phyloP scores from a whole-genome alignment of 2,888 invertebrate species.

The Glomeris marginata region DNA sequence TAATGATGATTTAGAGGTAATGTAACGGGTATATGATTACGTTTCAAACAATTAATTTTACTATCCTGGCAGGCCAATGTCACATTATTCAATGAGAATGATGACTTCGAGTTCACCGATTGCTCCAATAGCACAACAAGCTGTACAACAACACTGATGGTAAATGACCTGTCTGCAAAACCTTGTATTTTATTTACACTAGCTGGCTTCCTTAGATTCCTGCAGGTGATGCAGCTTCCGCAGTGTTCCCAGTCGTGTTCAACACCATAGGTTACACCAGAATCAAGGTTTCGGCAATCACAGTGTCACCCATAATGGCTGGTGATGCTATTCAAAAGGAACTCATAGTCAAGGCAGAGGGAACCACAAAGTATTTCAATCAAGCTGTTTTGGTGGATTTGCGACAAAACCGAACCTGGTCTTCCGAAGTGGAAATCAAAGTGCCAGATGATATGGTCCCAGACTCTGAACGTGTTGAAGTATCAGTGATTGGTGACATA shows the following conservation, averaged over 20 bases:
- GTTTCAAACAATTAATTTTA: no score
- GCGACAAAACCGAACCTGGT: slow-evolving; percentile 6
- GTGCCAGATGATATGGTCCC: slow-evolving; percentile 21
- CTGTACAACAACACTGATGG: no score
- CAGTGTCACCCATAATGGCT: slow-evolving; percentile 23
- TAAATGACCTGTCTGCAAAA: background rate
- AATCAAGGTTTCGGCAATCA: slow-evolving; percentile 28
- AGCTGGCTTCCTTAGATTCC: slow-evolving; percentile 12
- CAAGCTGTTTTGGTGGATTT: slow-evolving; percentile 20
- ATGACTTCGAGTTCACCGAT: no score
- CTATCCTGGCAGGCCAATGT: no score
- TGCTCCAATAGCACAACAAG: no score
- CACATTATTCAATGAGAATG: no score
- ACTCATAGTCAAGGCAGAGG: slow-evolving; percentile 30
- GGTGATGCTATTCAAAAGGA: slow-evolving; percentile 34
- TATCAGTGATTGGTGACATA: slow-evolving; percentile 27
- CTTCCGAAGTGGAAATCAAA: slow-evolving; percentile 16
- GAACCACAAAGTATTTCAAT: slow-evolving; percentile 20
- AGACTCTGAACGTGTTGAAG: slow-evolving; percentile 20
- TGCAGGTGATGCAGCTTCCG: slow-evolving; percentile 22
- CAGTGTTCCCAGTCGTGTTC: slow-evolving; percentile 34
- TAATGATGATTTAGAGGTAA: slow-evolving; percentile 19
- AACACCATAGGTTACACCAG: slow-evolving; percentile 31
- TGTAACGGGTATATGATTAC: no score
- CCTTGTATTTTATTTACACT: no score